phyloP scores from a whole-genome alignment of 2,797 vertebrate genomes.

The Crypturellus tataupa region DNA sequence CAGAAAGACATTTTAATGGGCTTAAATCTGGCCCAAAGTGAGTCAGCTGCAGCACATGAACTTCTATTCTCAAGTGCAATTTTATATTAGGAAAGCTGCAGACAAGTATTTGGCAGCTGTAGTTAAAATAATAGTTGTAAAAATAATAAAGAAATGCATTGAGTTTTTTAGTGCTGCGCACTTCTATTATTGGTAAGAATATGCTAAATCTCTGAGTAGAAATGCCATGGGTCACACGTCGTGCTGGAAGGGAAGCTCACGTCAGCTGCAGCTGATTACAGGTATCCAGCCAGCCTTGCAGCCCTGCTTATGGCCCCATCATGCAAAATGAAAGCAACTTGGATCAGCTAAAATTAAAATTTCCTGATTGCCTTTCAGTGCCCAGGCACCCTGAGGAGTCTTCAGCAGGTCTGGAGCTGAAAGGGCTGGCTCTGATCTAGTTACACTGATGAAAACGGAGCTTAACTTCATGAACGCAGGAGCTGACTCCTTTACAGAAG shows the following conservation, averaged over 20 bases:
- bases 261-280: fast-evolving
- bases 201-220: background rate
- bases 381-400: background rate
- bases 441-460: background rate
- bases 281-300: background rate
- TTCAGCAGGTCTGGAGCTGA: background rate
- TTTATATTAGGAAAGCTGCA: background rate
- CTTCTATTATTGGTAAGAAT: background rate
- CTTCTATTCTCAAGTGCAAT: background rate
- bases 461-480: fast-evolving
- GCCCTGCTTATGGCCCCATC: too few relatives aligned
- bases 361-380: background rate
- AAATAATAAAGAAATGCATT: background rate
- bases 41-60: background rate
- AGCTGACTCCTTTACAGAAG: background rate
- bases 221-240: background rate
- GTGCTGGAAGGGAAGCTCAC: background rate
- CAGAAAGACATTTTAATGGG: background rate
- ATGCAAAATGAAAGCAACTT: background rate
- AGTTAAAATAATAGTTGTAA: background rate
- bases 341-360: background rate
- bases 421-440: background rate
- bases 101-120: background rate
- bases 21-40: background rate
- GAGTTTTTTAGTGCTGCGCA: background rate